Conservation (phyloP, 2,888 invertebrate genomes). For the Apotomis turbidana region DNA sequence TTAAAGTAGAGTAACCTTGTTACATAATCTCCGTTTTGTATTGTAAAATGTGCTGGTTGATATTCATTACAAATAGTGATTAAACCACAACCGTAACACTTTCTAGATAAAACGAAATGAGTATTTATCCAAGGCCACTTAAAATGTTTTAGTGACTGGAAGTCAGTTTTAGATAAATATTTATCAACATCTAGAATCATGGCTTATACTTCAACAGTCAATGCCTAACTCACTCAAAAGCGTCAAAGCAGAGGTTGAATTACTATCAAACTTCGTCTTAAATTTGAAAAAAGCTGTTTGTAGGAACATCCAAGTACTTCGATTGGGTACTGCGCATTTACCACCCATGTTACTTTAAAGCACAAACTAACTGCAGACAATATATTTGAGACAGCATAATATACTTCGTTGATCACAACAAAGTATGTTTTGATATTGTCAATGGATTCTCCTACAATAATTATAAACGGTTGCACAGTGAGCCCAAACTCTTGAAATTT, state of each 20-base stretch:
- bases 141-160: no score
- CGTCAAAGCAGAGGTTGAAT: conserved; percentile 5
- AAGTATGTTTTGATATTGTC: neutral
- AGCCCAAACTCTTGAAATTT: neutral
- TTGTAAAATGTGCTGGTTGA: no score
- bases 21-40: no score
- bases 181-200: neutral
- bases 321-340: conserved; percentile 29
- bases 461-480: neutral
- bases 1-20: no score
- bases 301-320: conserved; percentile 31
- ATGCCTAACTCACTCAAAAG: neutral
- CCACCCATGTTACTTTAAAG: conserved; percentile 36
- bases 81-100: no score
- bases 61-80: no score
- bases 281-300: conserved; percentile 23
- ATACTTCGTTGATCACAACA: neutral
- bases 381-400: conserved; percentile 23
- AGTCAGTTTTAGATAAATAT: neutral
- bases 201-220: neutral
- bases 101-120: no score
- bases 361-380: conserved; percentile 33
- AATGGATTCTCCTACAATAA: neutral
- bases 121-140: no score
- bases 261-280: conserved; percentile 13